Evolutionary conservation across 2,888 invertebrate genomes (phyloP).

Genomic region (Perdita meconis): DNA sequence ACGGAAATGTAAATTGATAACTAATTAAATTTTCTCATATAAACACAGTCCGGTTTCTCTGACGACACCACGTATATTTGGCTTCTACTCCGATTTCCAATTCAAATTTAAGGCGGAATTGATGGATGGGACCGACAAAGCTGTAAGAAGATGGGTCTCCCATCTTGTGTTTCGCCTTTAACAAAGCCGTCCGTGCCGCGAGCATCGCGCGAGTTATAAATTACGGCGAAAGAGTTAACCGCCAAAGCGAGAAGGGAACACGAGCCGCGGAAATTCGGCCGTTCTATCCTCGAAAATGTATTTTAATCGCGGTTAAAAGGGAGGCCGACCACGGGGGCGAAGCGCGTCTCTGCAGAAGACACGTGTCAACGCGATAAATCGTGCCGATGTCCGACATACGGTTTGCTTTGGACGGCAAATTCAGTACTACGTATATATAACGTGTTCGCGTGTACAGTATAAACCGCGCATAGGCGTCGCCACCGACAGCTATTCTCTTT

Average conservation of each 20-base stretch:
- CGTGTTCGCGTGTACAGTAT: slow-evolving; percentile 30
- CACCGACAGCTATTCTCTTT: not conserved
- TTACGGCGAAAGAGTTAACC: slow-evolving; percentile 50
- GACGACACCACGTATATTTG: no score
- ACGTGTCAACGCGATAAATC: slow-evolving; percentile 83
- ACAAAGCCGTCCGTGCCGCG: slow-evolving; percentile 16
- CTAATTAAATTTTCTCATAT: no score
- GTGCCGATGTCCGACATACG: slow-evolving; percentile 79
- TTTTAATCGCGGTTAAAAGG: slow-evolving; percentile 70
- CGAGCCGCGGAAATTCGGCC: slow-evolving; percentile 61
- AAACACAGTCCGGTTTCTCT: no score
- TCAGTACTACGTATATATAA: slow-evolving; percentile 53
- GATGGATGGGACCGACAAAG: not conserved
- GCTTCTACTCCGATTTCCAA: no score
- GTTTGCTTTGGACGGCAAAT: slow-evolving; percentile 80
- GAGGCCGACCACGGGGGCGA: slow-evolving; percentile 50
- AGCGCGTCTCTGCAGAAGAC: slow-evolving; percentile 67
- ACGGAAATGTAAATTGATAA: no score
- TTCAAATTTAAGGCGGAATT: not conserved
- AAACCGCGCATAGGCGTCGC: slow-evolving; percentile 44
- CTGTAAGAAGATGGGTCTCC: not conserved
- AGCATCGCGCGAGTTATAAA: slow-evolving; percentile 34
- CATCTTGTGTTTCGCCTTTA: slow-evolving; percentile 6
- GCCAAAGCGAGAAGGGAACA: slow-evolving; percentile 36
- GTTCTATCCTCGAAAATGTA: slow-evolving; percentile 68